Evolutionary conservation across 2,113 vertebrate genomes (phyloP), one percentile per base, ranked within the genome.

Genomic region (Pontoporia blainvillei): DNA sequence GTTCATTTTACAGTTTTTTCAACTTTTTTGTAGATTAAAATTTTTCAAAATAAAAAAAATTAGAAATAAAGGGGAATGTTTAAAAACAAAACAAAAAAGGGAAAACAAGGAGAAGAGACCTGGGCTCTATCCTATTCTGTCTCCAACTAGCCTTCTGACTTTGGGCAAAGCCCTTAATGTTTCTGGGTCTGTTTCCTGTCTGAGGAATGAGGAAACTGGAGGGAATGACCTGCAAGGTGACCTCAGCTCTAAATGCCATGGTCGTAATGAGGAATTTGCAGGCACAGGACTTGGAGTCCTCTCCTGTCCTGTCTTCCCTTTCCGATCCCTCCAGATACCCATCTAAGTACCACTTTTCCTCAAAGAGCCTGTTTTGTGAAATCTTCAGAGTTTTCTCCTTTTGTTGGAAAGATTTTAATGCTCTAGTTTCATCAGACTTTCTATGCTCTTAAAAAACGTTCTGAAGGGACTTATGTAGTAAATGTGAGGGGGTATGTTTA

Each of bases 11-110:
- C 17, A n/a, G 34, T 79, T 62, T 25, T 78, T 93, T 71, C 25
- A 72, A 76, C 5, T 41, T 78, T 84, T 95, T 29, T 62, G 62
- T 78, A 86, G 59, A 39, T 72, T 78, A 87, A 78, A 75, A 7
- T 21, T 31, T 87, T 78, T 86, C 79, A 73, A 82, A 79, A 44
- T 39, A 39, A 72, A 86, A 89, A 64, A 57, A 17, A 8, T 34
- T 54, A 44, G 66, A 82, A 71, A 46, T 61, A 44, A 81, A 49
- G 44, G 20, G 8, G 54, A 91, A 86, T 76, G 29, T 91, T 76
- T n/a, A 57, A 82, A 75, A 93, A 86, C 7, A 66, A 81, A 90
- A 41, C 64, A 44, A 52, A 52, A 59, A 54, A 73, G 27, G 49
- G 6, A 69, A 69, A 75, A 49, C 20, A 95, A 86, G 57, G 5